Evolutionary conservation across 2,113 vertebrate genomes (phyloP).

Genomic region (Pollimyrus isidori): DNA sequence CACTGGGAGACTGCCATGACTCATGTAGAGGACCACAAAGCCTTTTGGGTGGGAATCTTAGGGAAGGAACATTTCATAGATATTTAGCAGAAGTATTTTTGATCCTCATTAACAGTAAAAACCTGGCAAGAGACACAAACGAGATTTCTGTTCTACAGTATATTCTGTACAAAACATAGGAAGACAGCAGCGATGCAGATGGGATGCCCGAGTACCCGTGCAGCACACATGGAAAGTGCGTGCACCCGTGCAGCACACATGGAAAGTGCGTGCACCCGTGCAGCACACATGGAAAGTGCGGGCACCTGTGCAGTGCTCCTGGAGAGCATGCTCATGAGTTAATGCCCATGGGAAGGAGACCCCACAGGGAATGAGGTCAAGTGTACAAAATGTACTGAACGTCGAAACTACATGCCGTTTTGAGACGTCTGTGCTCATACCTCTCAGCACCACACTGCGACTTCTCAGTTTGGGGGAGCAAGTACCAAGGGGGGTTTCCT

Average conservation of each 20-base stretch:
- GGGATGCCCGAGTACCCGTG: neutral
- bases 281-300: neutral
- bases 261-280: neutral
- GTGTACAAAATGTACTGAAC: neutral
- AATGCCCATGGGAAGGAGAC: neutral
- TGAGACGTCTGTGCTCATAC: conserved; percentile 4
- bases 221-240: neutral
- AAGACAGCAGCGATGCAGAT: neutral
- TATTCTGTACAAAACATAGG: neutral
- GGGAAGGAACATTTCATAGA: neutral
- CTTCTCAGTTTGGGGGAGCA: conserved; percentile 36
- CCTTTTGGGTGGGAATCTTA: neutral
- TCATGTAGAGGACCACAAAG: neutral
- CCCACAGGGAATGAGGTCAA: neutral
- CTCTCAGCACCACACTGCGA: conserved; percentile 1
- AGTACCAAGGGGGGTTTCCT: neutral
- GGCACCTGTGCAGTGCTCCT: neutral
- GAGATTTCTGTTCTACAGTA: neutral
- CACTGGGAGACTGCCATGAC: neutral
- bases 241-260: neutral
- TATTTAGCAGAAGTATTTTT: neutral
- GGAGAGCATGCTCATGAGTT: neutral
- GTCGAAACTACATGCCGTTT: neutral
- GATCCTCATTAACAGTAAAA: neutral
- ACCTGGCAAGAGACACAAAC: neutral